These are phyloP conservation scores for Megatriorchis doriae DNA, from an alignment of 2,113 vertebrate species.

Conservation along the genomic window DNA sequence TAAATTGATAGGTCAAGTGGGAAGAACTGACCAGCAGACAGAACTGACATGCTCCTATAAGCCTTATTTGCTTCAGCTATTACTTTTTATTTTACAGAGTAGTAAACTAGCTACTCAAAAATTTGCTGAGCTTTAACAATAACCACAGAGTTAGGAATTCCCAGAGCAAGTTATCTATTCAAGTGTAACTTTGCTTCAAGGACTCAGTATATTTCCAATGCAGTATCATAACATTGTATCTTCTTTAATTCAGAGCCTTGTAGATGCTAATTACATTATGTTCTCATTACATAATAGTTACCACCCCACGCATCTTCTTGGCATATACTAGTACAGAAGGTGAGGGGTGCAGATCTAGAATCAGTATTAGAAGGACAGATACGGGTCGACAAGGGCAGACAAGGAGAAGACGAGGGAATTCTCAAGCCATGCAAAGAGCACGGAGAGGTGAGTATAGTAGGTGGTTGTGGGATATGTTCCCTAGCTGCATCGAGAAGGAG, in stretches of 20 bases:
- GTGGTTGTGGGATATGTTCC: neutral
- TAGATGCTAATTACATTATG: constrained; percentile 19
- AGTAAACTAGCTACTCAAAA: neutral
- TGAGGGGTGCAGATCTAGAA: neutral
- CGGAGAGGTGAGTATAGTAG: neutral
- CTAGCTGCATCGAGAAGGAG: neutral
- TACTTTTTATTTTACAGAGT: neutral
- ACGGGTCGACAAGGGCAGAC: neutral
- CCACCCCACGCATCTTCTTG: constrained; percentile 1
- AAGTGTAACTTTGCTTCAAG: constrained; percentile 11
- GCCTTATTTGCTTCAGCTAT: neutral
- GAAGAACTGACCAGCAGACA: neutral
- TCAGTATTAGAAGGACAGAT: neutral
- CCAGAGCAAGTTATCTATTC: neutral
- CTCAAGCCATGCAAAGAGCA: constrained; percentile 19
- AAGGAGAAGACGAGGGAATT: neutral
- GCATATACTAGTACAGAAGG: constrained; percentile 1
- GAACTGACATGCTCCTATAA: neutral
- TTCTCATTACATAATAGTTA: constrained; percentile 31
- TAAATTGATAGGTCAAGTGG: neutral
- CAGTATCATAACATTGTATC: neutral
- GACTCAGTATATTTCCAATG: neutral
- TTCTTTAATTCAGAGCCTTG: neutral
- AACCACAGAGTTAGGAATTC: neutral
- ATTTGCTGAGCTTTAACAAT: neutral